Evolutionary conservation across 2,888 invertebrate genomes (phyloP), one percentile per base, ranked within the genome.

Genomic region (Orthosia cruda): DNA sequence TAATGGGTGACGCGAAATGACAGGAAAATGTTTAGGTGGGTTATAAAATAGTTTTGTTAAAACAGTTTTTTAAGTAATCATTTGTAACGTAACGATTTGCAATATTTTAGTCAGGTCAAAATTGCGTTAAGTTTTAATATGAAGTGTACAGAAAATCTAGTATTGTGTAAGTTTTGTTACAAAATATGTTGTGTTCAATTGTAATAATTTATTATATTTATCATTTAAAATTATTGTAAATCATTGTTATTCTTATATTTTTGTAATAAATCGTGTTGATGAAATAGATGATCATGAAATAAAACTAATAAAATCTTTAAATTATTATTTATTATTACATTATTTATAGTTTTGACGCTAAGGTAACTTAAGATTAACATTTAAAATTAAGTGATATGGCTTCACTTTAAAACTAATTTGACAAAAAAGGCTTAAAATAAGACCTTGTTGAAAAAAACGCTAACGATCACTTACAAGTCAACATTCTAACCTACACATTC

Each of bases 351-450:
- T 89, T 87, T 83, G 91, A 79, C 71, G 66, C 67, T 87, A 87
- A 89, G 96, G 96, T 96, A 96, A 96, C 96, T 95, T 96, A 96
- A 90, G 71, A 92, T 91, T 93, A 87, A 91, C 90, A 84, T 88
- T 89, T 94, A 93, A 88, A 91, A 89, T 89, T 93, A 93, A 93
- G 92, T 94, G 94, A 94, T 96, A 96, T 96, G 96, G 96, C 96
- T 95, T 94, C 93, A 93, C 93, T 93, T 93, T 91, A 89, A 74
- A 86, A 80, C 86, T 89, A 91, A 79, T 77, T 90, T 89, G 81
- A 85, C 84, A 83, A 85, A 83, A 84, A 80, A 75, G 76, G 57
- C 77, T 80, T 73, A 77, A 15, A 59, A 47, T 77, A 80, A 79
- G 57, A 67, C 57, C 80, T 80, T 58, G 16, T 40, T 81, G 40